Conservation (phyloP, 2,888 invertebrate species). For the Macrophya annulata region DNA sequence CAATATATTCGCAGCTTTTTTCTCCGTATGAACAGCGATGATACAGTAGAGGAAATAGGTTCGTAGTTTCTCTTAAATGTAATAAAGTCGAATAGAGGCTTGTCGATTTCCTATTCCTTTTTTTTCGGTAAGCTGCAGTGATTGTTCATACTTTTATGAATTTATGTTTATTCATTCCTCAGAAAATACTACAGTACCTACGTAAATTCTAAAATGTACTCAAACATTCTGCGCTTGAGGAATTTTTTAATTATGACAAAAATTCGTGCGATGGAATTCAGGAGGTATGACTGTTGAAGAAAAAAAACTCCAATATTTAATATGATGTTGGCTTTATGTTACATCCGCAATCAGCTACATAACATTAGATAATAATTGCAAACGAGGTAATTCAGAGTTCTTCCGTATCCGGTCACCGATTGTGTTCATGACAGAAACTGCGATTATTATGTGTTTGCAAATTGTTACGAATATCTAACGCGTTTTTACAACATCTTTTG, state of each 20-base stretch:
- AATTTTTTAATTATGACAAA: constrained; percentile 8
- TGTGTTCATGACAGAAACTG: background rate
- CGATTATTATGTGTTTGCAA: background rate
- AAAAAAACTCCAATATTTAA: constrained; percentile 8
- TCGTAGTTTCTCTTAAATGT: background rate
- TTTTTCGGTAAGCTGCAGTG: background rate
- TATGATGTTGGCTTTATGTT: background rate
- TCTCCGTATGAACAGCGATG: background rate
- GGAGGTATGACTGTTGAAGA: background rate
- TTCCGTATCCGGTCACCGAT: constrained; percentile 19
- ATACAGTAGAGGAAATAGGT: background rate
- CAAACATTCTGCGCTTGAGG: background rate
- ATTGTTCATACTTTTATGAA: background rate
- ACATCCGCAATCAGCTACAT: constrained; percentile 1
- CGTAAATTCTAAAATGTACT: background rate
- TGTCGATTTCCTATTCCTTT: background rate
- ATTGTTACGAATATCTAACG: constrained; percentile 5
- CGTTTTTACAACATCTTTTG: background rate
- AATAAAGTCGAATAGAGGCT: background rate
- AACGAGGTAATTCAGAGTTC: background rate
- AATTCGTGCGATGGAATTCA: constrained; percentile 16
- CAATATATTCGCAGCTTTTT: constrained; percentile 10
- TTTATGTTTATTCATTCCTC: background rate
- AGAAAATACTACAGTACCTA: background rate
- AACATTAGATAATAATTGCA: background rate